These are phyloP conservation scores for Neodontobutis hainanensis DNA, from an alignment of 2,113 vertebrate species.

Conservation along the genomic window DNA sequence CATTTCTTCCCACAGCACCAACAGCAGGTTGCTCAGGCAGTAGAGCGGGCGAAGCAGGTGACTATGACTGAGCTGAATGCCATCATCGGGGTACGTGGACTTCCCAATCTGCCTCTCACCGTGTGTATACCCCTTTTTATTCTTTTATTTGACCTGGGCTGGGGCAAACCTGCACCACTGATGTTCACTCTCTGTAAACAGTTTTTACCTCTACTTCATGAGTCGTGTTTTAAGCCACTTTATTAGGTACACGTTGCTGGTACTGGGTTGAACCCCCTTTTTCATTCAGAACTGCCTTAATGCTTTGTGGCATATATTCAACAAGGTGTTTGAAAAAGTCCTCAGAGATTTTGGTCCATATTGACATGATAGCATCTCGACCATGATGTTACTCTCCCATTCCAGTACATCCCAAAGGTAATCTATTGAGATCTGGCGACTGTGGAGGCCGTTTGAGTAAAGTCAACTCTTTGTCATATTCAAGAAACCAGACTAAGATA, in stretches of 20 bases:
- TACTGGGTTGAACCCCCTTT: too few species aligned
- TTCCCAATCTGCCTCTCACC: slow-evolving; percentile 86
- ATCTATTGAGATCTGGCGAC: too few species aligned
- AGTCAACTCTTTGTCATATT: too few species aligned
- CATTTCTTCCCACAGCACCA: slow-evolving; percentile 88
- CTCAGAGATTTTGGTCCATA: too few species aligned
- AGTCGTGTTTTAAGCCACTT: slow-evolving; percentile 14
- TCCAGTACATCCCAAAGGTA: too few species aligned
- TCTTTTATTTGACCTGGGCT: slow-evolving; percentile 69
- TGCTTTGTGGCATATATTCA: not conserved
- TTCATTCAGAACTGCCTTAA: not conserved
- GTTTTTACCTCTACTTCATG: slow-evolving; percentile 61
- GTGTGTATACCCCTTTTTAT: slow-evolving; percentile 85
- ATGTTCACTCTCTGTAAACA: slow-evolving; percentile 4
- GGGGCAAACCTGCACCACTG: slow-evolving; percentile 72
- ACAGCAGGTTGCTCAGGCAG: slow-evolving; percentile 97
- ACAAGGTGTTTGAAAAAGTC: too few species aligned
- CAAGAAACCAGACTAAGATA: too few species aligned
- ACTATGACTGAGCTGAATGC: slow-evolving; percentile 99
- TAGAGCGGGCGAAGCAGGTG: slow-evolving; percentile 97
- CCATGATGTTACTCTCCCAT: too few species aligned
- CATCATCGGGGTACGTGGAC: slow-evolving; percentile 98
- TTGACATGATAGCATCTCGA: too few species aligned
- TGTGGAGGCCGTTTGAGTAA: too few species aligned
- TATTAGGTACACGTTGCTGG: too few species aligned